A percentile compares a stretch with the other conserved stretches of the same genome.
phyloP scores from a whole-genome alignment of 2,888 invertebrate genomes.

The Chironomus riparius region DNA sequence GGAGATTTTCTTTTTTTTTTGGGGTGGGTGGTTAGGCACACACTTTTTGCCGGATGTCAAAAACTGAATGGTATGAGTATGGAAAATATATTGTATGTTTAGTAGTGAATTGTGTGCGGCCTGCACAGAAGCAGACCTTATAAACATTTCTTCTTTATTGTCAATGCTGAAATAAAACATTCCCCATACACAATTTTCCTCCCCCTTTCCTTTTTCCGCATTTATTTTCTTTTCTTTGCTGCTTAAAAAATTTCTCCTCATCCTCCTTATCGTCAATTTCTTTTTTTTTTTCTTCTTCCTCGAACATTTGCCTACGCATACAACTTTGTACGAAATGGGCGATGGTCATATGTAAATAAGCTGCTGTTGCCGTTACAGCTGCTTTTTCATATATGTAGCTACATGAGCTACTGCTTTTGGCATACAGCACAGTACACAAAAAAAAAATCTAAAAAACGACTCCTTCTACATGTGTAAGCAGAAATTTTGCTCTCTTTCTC shows the following conservation, averaged over 20 bases:
- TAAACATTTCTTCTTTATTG: constrained; percentile 27
- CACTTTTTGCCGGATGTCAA: background rate
- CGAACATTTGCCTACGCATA: constrained; percentile 2
- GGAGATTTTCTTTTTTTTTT: constrained; percentile 2
- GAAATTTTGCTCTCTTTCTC: background rate
- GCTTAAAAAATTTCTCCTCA: background rate
- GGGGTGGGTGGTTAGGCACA: background rate
- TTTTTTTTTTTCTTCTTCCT: background rate
- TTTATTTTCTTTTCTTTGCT: background rate
- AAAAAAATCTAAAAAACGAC: constrained; percentile 21
- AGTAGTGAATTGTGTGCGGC: constrained; percentile 19
- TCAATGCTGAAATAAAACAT: constrained; percentile 25
- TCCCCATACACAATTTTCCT: background rate
- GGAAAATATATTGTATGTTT: constrained; percentile 11
- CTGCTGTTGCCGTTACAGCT: constrained; percentile 15
- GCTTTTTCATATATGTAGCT: background rate
- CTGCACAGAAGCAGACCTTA: constrained; percentile 14
- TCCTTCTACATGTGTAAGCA: constrained; percentile 20
- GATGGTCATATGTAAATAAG: constrained; percentile 27
- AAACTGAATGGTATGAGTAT: background rate
- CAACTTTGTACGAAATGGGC: constrained; percentile 9
- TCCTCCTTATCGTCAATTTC: background rate
- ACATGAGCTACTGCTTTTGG: constrained; percentile 12
- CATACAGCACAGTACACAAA: background rate
- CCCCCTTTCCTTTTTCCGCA: background rate